Base-by-base conservation (phyloP, 2,797 vertebrate genomes). In the Craterocephalus amniculus region DNA sequence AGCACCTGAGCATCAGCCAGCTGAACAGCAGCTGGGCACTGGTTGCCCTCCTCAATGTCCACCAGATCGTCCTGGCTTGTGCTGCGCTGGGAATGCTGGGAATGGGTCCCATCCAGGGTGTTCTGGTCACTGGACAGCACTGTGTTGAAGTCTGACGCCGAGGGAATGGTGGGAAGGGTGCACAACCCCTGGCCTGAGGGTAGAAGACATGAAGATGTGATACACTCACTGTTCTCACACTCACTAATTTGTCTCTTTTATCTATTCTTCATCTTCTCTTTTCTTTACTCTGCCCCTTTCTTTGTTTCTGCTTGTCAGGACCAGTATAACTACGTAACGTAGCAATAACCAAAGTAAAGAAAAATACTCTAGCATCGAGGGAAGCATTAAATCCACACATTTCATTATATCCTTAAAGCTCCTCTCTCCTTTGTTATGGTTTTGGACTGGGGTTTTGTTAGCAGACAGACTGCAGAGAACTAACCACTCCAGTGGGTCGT, bases 51-150 rank as follows among this genome's bases (percentile, higher is more conserved):
- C 85, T 99, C 98, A 0, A 97, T 94, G 58, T 97, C 96, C 1
- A 93, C 96, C 35, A 99, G 94, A 72, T 99, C 97, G 11, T 99
- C 97, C 88, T 98, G 97, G 79, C 98, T 99, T 38, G 95, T 97
- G 94, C 98, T 99, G 76, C 95, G 97, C 89, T 99, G 98, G 0
- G 98, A 99, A 78, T 96, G 96, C 88, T 97, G 97, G 0, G 98
- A 99, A 62, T 96, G 97, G 0, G 97, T 98, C 58, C 96, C 97
- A 45, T 99, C 98, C 90, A 99, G 89, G 1, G 98, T 98, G 88
- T 99, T 99, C 90, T 99, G 98, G 88, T 99, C 98, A 40, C 98
- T 99, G 35, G 97, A 99, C 64, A 99, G 84, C 67, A 98, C 95
- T 0, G 96, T 97, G 92, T 99, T 99, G 91, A 99, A 98, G 91